A percentile compares a stretch with the other conserved stretches of the same genome.
These are phyloP conservation scores for Peromyscus nudipes DNA, from an alignment of 2,797 vertebrate species.

Conservation along the genomic window DNA sequence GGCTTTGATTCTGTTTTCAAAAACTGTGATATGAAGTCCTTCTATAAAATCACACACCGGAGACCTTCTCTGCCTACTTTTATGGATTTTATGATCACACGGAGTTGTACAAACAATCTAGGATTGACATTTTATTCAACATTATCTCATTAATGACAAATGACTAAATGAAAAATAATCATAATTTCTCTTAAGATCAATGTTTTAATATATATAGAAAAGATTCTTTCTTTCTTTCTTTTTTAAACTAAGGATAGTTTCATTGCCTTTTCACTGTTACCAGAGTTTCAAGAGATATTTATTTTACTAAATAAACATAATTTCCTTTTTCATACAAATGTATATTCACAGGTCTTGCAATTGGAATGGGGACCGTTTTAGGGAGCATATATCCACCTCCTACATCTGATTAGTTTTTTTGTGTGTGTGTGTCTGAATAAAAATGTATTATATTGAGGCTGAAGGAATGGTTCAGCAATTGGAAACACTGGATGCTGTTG, in stretches of 20 bases:
- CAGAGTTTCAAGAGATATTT: slow-evolving; percentile 41
- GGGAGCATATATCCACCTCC: background rate
- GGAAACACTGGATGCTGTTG: background rate
- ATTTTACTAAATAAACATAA: background rate
- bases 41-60: background rate
- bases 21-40: background rate
- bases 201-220: background rate
- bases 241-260: background rate
- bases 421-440: background rate
- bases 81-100: background rate
- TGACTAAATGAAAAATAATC: background rate
- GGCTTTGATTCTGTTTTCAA: background rate
- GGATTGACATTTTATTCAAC: background rate
- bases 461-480: background rate
- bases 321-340: background rate
- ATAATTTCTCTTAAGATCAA: background rate
- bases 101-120: background rate
- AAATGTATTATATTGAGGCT: background rate
- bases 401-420: background rate
- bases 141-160: background rate
- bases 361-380: background rate
- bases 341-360: background rate
- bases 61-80: background rate
- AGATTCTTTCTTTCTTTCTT: background rate
- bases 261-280: background rate